Base-by-base conservation (phyloP, 1,140 invertebrate genomes). In the Pseudomyrmex sp. region DNA sequence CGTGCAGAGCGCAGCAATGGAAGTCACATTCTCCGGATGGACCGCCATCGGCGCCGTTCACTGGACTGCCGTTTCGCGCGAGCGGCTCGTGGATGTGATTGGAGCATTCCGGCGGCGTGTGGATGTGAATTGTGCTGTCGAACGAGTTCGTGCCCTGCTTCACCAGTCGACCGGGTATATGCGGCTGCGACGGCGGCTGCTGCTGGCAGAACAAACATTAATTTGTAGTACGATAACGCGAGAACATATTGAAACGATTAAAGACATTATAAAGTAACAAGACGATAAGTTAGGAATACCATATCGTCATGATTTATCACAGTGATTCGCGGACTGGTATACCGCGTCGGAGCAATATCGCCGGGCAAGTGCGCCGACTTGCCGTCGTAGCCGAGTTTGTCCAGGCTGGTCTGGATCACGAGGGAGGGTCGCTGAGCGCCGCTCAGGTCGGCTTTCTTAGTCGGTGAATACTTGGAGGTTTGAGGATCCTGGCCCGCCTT, bases 1-100 rank as follows among this genome's bases (percentile, higher is more conserved):
- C 98, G 95, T 98, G 98, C 79, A 99, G 95, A 48, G 98, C 97
- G 94, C 98, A 98, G 93, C 98, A 99, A 93, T 99, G 98, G 94
- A 99, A 99, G 94, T 99, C 98, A 95, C 98, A 99, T 91, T 98
- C 97, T 50, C 96, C 95, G 62, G 95, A 93, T 50, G 95, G 94
- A 62, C 94, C 93, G 61, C 94, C 94, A 92, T 96, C 95, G 86
- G 95, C 93, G 0, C 96, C 95, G 52, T 95, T 95, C 82, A 95
- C 92, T 20, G 95, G 93, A 88, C 95, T 95, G 82, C 95, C 94
- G 91, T 95, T 94, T 88, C 96, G 91, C 91, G 92, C 94, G 23
- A 95, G 96, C 84, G 96, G 96, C 79, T 96, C 96, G 83, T 96
- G 95, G 20, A 95, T 96, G 90, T 97, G 96, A 89, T 97, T 96